These are phyloP conservation scores for Chrysomela aeneicollis DNA, from an alignment of 2,888 invertebrate genomes.

Conservation along the genomic window DNA sequence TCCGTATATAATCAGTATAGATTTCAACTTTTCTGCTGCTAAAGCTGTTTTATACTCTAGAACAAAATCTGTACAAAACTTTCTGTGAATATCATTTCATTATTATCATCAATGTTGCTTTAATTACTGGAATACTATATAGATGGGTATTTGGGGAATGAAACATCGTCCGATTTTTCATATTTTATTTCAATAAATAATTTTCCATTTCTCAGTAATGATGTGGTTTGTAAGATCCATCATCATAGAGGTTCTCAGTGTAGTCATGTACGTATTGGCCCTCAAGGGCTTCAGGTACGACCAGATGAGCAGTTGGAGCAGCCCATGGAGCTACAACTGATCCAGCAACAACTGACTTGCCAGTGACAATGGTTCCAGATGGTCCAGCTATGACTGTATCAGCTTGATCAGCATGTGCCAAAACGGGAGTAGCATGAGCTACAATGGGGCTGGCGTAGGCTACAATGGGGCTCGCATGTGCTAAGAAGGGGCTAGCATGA, in stretches of 20 bases:
- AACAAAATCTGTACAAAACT: too few relatives aligned
- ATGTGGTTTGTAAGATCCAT: constrained; percentile 50
- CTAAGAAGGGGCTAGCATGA: constrained; percentile 23
- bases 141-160: too few relatives aligned
- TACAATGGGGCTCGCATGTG: constrained; percentile 26
- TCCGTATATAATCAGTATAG: too few relatives aligned
- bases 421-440: constrained; percentile 22
- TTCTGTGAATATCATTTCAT: too few relatives aligned
- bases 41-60: too few relatives aligned
- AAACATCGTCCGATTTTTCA: background rate
- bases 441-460: constrained; percentile 26
- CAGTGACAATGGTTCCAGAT: constrained; percentile 48
- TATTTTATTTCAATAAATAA: background rate
- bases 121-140: too few relatives aligned
- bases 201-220: background rate
- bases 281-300: constrained; percentile 39
- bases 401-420: constrained; percentile 21
- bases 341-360: constrained; percentile 35
- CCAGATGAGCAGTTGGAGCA: constrained; percentile 8
- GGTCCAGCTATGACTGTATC: constrained; percentile 47
- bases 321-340: constrained; percentile 36
- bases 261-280: constrained; percentile 49
- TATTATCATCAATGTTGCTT: too few relatives aligned
- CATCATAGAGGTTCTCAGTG: constrained; percentile 48
- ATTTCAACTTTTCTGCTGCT: too few relatives aligned